A percentile compares a stretch with the other conserved stretches of the same genome.
These are phyloP conservation scores for Sesia apiformis DNA, from an alignment of 2,888 invertebrate species.

Conservation along the genomic window DNA sequence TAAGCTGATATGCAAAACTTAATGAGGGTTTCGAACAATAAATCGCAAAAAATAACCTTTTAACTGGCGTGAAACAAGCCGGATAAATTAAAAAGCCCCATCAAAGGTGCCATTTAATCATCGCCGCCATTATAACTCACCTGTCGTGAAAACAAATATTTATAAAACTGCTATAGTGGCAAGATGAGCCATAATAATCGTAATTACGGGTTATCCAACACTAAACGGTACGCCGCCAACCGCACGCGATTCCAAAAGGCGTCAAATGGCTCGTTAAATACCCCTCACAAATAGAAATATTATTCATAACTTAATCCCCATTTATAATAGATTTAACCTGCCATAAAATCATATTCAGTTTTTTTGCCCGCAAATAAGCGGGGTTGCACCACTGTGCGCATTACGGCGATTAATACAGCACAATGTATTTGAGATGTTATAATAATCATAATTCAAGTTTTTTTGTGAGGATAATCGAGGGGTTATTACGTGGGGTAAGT, in stretches of 20 bases:
- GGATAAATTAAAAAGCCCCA: neutral
- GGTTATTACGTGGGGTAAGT: slow-evolving; percentile 46
- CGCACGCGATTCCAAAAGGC: slow-evolving; percentile 57
- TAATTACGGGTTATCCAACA: slow-evolving; percentile 45
- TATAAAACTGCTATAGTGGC: slow-evolving; percentile 31
- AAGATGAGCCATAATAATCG: slow-evolving; percentile 9
- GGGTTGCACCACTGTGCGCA: slow-evolving; percentile 49
- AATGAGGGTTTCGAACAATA: neutral
- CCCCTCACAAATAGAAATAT: slow-evolving; percentile 68
- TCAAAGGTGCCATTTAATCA: neutral
- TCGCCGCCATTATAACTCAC: slow-evolving; percentile 29
- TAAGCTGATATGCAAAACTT: neutral
- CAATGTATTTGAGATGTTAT: slow-evolving; percentile 62
- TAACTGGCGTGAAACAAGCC: neutral
- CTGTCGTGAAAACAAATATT: slow-evolving; percentile 60
- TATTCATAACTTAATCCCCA: slow-evolving; percentile 70
- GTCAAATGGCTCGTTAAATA: slow-evolving; percentile 67
- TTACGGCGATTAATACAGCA: slow-evolving; percentile 59
- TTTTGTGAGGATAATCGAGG: slow-evolving; percentile 56
- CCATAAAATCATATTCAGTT: slow-evolving; percentile 69
- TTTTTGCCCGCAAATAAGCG: slow-evolving; percentile 52
- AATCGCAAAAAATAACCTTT: neutral
- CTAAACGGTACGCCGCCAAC: slow-evolving; percentile 30
- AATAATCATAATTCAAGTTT: slow-evolving; percentile 68
- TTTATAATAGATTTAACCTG: slow-evolving; percentile 71